Evolutionary conservation across 30 jellyfish, hydroid and myxozoan species (phyloP).

Genomic region (Clytia hemisphaerica): DNA sequence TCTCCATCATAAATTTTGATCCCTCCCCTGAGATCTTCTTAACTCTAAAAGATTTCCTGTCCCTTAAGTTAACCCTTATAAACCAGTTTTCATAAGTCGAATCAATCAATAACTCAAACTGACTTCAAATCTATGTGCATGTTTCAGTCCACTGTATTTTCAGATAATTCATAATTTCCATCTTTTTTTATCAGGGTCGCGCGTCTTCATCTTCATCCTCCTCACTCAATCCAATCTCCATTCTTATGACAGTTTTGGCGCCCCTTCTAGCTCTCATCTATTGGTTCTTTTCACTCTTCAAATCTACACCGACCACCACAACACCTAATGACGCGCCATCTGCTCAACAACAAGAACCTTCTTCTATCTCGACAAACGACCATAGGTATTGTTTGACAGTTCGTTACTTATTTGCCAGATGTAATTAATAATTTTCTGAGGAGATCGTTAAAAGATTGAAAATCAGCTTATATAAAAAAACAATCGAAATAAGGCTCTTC

Average conservation of each 20-base stretch:
- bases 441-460: too few species aligned
- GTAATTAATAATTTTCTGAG: too few species aligned
- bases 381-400: not conserved
- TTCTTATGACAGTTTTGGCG: not conserved
- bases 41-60: too few species aligned
- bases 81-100: too few species aligned
- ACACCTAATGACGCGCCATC: not conserved
- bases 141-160: not conserved
- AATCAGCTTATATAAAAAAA: too few species aligned
- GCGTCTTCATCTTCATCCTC: not conserved
- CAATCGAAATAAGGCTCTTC: too few species aligned
- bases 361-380: not conserved
- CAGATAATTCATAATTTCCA: not conserved
- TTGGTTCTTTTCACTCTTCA: conserved; percentile 2
- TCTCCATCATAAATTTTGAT: too few species aligned
- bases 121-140: not conserved
- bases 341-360: not conserved
- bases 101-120: too few species aligned
- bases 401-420: too few species aligned
- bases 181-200: conserved; percentile 6
- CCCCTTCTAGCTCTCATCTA: not conserved
- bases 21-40: too few species aligned
- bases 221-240: not conserved
- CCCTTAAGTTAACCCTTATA: too few species aligned
- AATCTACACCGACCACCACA: not conserved